phyloP scores from a whole-genome alignment of 1,140 invertebrate genomes.

The Drosophila dunni region DNA sequence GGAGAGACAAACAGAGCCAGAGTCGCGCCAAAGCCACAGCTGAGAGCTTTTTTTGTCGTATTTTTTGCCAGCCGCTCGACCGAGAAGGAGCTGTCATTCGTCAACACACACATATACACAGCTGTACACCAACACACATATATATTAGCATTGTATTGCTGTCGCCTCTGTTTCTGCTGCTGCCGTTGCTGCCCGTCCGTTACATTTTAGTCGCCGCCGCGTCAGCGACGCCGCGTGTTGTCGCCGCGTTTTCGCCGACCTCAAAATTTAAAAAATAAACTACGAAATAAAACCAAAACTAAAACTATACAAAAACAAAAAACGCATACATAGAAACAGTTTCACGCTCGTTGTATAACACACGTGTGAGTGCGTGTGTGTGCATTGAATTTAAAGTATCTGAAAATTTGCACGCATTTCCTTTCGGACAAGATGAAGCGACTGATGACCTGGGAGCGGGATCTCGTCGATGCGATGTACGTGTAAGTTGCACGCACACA shows the following conservation, averaged over 20 bases:
- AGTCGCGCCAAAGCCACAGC: conserved; percentile 2
- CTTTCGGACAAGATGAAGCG: conserved; percentile 77
- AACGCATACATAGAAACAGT: conserved; percentile 12
- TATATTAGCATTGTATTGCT: conserved; percentile 40
- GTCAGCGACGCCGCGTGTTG: conserved; percentile 58
- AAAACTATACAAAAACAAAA: conserved; percentile 30
- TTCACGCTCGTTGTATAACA: conserved; percentile 54
- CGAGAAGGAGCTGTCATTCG: conserved; percentile 51
- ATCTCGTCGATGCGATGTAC: conserved; percentile 84
- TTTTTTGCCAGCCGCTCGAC: conserved; percentile 44
- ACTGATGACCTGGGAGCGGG: conserved; percentile 82
- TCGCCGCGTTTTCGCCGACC: conserved; percentile 56
- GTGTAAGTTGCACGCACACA: conserved; percentile 70
- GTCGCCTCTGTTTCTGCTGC: conserved; percentile 45
- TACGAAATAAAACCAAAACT: conserved; percentile 32
- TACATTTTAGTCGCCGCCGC: conserved; percentile 67
- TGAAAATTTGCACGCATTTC: conserved; percentile 51
- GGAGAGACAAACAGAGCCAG: neutral
- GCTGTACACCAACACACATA: neutral
- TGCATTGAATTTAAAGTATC: conserved; percentile 34
- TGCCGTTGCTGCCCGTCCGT: conserved; percentile 46
- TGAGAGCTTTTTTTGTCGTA: conserved; percentile 23
- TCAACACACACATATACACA: conserved; percentile 5
- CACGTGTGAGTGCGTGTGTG: conserved; percentile 61
- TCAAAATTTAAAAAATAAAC: conserved; percentile 48